Conservation (phyloP, 2,113 vertebrate species). For the Mesocricetus auratus region DNA sequence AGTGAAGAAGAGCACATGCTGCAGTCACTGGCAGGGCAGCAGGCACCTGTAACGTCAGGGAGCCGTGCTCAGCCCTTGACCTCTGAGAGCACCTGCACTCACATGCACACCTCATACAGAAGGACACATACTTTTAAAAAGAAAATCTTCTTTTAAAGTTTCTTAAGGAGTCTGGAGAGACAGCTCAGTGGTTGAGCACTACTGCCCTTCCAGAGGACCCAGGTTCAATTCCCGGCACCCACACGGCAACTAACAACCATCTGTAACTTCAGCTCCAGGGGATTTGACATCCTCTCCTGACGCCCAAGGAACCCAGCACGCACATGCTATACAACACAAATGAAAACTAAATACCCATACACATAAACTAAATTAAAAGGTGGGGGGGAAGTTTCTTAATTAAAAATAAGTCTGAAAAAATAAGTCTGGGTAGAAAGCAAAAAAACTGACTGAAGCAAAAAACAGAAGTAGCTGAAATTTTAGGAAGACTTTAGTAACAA, state of each 20-base stretch:
- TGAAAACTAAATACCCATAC: not conserved
- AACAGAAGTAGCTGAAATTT: slow-evolving; percentile 14
- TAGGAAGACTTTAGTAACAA: slow-evolving; percentile 27
- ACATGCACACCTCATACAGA: not conserved
- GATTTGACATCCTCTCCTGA: not conserved
- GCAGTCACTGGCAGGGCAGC: not conserved
- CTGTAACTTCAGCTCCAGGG: not conserved
- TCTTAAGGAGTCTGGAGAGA: not conserved
- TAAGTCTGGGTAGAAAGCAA: not conserved
- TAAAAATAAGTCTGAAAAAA: not conserved
- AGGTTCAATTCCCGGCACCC: not conserved
- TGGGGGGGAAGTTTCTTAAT: not conserved
- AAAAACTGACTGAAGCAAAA: not conserved
- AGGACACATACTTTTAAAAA: not conserved
- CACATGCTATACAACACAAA: not conserved
- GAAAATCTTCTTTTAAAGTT: not conserved
- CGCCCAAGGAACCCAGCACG: not conserved
- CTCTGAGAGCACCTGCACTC: not conserved
- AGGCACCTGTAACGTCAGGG: not conserved
- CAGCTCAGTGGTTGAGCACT: not conserved
- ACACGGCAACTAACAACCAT: not conserved
- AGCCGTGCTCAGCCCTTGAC: not conserved
- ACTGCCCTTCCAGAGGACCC: not conserved
- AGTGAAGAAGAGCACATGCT: not conserved
- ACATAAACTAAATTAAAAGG: not conserved